Evolutionary conservation across 2,888 invertebrate species (phyloP).

Genomic region (Trichogramma evanescens): DNA sequence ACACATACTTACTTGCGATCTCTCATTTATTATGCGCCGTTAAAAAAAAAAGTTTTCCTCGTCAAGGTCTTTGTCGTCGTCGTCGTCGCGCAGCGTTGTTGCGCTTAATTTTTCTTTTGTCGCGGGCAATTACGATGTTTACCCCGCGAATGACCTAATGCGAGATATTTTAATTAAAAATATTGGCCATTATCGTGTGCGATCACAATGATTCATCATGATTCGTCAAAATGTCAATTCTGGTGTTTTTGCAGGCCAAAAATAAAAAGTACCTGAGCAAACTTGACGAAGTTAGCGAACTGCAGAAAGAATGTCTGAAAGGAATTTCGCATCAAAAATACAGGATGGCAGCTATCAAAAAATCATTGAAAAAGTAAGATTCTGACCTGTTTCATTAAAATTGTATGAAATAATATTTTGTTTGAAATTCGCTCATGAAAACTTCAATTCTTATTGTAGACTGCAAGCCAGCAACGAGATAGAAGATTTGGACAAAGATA

Average conservation of each 20-base stretch:
- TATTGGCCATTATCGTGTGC: too few relatives aligned
- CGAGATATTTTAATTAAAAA: too few relatives aligned
- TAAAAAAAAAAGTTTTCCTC: too few relatives aligned
- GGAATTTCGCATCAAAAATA: conserved; percentile 89
- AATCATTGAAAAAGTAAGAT: conserved; percentile 73
- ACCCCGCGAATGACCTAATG: too few relatives aligned
- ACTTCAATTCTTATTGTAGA: conserved; percentile 28
- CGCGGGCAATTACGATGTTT: too few relatives aligned
- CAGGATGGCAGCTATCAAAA: conserved; percentile 73
- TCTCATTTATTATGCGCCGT: too few relatives aligned
- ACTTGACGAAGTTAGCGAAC: conserved; percentile 73
- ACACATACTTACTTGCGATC: too few relatives aligned
- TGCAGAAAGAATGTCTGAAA: conserved; percentile 81
- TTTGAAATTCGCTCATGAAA: background rate
- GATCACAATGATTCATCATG: too few relatives aligned
- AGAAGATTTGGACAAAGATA: conserved; percentile 62
- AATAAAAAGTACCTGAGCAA: conserved; percentile 80
- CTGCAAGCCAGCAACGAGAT: conserved; percentile 35
- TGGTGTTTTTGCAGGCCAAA: conserved; percentile 51
- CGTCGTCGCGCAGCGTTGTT: too few relatives aligned
- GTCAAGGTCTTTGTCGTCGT: too few relatives aligned
- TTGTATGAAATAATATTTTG: background rate
- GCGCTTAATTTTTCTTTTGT: too few relatives aligned
- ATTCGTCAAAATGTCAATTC: background rate
- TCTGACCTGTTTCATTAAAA: background rate